Conservation (phyloP, 2,888 invertebrate species). For the Noctua janthina region DNA sequence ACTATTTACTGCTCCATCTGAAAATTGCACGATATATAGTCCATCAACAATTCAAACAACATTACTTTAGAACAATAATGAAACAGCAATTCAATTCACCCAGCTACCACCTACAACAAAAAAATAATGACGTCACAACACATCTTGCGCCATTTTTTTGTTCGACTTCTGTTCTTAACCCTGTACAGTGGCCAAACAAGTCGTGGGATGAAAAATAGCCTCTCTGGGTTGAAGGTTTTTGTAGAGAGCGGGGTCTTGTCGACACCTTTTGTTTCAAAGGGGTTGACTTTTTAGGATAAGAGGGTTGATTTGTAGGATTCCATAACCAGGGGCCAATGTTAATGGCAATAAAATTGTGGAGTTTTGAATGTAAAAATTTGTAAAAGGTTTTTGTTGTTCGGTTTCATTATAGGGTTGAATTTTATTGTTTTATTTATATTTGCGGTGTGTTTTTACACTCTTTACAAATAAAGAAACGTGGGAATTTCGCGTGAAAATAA, state of each 20-base stretch:
- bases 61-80: neutral
- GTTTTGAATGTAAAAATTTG: slow-evolving; percentile 39
- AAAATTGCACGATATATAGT: neutral
- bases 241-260: slow-evolving; percentile 69
- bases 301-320: slow-evolving; percentile 70
- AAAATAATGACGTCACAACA: neutral
- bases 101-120: neutral
- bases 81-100: neutral
- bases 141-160: neutral
- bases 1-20: neutral
- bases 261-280: slow-evolving; percentile 78
- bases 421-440: slow-evolving; percentile 13
- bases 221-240: slow-evolving; percentile 66
- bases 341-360: slow-evolving; percentile 53
- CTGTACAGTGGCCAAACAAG: slow-evolving; percentile 51
- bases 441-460: neutral
- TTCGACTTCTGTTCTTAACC: slow-evolving; percentile 40
- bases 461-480: neutral
- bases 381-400: slow-evolving; percentile 30
- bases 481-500: neutral
- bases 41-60: neutral
- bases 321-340: slow-evolving; percentile 54
- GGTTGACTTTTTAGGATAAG: slow-evolving; percentile 69
- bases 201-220: slow-evolving; percentile 69
- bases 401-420: neutral